Percentiles rank a stretch among this genome's conserved stretches.
Evolutionary conservation across 2,888 invertebrate genomes (phyloP).

Genomic region (Eupithecia inturbata): DNA sequence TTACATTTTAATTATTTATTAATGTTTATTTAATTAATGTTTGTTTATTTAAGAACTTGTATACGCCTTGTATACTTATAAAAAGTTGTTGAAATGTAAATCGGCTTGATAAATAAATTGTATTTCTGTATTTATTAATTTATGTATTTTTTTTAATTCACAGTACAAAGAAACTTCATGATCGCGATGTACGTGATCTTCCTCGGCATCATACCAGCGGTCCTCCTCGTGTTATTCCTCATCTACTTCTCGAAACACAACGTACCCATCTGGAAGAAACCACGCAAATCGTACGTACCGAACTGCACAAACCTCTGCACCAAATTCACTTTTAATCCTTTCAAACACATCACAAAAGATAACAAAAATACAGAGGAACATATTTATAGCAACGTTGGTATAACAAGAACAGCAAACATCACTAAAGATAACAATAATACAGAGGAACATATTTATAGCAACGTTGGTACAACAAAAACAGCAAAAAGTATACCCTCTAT

Average conservation of each 20-base stretch:
- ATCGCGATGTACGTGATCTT: conserved; percentile 94
- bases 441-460: neutral
- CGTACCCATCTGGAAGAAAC: conserved; percentile 81
- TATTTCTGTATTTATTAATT: too few relatives aligned
- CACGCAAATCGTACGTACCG: conserved; percentile 80
- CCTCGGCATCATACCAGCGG: conserved; percentile 91
- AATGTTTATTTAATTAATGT: too few relatives aligned
- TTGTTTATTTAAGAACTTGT: too few relatives aligned
- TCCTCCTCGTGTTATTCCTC: conserved; percentile 87
- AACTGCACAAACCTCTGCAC: conserved; percentile 48
- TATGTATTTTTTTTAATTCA: too few relatives aligned
- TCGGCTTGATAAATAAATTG: too few relatives aligned
- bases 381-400: conserved; percentile 38
- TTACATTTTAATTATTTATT: too few relatives aligned
- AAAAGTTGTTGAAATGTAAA: too few relatives aligned
- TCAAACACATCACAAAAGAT: neutral
- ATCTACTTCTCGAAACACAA: conserved; percentile 90
- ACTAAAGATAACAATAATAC: too few relatives aligned
- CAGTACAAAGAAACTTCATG: conserved; percentile 90
- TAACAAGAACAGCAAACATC: neutral
- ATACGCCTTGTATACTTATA: too few relatives aligned
- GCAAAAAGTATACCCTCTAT: neutral
- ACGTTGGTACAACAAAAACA: neutral
- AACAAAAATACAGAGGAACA: conserved; percentile 9
- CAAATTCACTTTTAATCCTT: neutral